These are phyloP conservation scores for Australoheros scitulus DNA, from an alignment of 2,113 vertebrate genomes.

Conservation along the genomic window DNA sequence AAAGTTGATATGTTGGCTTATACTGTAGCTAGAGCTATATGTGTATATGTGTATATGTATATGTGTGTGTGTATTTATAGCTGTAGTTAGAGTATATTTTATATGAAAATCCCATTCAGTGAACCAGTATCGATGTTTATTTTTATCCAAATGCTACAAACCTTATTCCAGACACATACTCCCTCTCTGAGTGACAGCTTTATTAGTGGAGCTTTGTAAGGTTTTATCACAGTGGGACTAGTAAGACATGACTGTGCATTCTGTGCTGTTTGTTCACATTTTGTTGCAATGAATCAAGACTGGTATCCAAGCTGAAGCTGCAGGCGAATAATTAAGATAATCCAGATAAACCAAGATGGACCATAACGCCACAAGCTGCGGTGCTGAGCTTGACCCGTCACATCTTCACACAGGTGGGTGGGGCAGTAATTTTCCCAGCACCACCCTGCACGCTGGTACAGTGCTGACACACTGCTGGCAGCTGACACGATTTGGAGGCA, in stretches of 20 bases:
- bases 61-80: too few species aligned
- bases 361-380: neutral
- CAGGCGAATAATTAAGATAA: conserved; percentile 7
- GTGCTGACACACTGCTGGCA: conserved; percentile 63
- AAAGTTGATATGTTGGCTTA: too few species aligned
- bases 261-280: neutral
- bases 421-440: conserved; percentile 42
- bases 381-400: conserved; percentile 42
- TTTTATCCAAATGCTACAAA: neutral
- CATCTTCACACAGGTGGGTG: conserved; percentile 23
- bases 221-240: neutral
- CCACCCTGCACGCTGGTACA: conserved; percentile 12
- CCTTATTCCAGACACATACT: neutral
- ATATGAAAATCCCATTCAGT: neutral
- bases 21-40: too few species aligned
- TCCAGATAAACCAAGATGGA: neutral
- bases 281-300: neutral
- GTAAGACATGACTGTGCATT: neutral
- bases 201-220: neutral
- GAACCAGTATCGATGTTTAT: neutral
- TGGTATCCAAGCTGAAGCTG: neutral
- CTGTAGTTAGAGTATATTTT: too few species aligned
- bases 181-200: neutral
- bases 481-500: conserved; percentile 25
- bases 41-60: too few species aligned